Base-by-base conservation (phyloP, 2,888 invertebrate genomes). In the Tholera decimalis region DNA sequence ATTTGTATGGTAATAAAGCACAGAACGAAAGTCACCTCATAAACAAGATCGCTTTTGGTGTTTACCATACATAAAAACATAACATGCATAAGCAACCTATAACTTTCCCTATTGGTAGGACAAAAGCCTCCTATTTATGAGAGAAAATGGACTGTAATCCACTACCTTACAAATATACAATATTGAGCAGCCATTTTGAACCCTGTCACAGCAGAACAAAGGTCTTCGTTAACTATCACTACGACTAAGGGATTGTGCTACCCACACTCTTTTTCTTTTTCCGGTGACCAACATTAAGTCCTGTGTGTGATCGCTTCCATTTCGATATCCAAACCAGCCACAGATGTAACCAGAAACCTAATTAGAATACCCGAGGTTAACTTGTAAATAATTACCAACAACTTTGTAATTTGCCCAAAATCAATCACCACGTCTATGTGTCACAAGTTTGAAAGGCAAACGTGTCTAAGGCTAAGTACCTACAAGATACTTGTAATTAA, bases 401-500 rank as follows among this genome's bases (percentile, higher is more conserved):
- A 71, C 47, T 54, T 61, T 57, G 43, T 44, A 64, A 73, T 73
- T 73, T 49, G 28, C 18, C 30, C 60, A 37, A 72, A 74, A 73
- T 78, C 79, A 78, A 78, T 73, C 79, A 73, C 43, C 44, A 26
- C 28, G 39, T 60, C 37, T 44, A 64, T 70, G 56, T 33, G 43
- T 57, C 39, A 33, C 41, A 39, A 69, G 67, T 73, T 83, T 76
- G 60, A 68, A 72, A 73, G 35, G 64, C 55, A 37, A 78, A 69
- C 76, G 56, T 73, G 67, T 57, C 59, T 50, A 60, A 61, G 59
- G 39, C 11, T 43, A 76, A 78, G 72, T 69, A 75, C 24, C 51
- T 73, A 80, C 73, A 77, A 73, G 81, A 68, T 76, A 73, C 80
- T 83, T 80, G 73, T 83, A 78, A 85, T 85, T 80, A 85, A 80